Evolutionary conservation across 2,888 invertebrate species (phyloP), one percentile per base, ranked within the genome.

Genomic region (Elmis aenea): DNA sequence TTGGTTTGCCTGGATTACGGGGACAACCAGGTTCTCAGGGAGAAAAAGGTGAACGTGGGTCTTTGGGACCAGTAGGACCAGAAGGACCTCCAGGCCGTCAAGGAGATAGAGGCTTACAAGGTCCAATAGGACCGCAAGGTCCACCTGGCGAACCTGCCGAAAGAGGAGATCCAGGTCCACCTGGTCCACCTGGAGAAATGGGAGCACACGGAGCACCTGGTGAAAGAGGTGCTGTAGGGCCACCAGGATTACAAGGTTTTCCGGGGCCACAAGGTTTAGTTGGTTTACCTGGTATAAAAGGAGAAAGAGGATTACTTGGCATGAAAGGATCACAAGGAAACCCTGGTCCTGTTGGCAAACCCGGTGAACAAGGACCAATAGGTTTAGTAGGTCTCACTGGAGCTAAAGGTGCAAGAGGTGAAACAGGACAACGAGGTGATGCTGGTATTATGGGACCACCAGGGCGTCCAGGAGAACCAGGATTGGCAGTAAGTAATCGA

Each of bases 101-200:
- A 53, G 68, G 89, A 43, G 85, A 86, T 56, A 78, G 86, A 58
- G 88, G 88, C 1, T 76, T 75, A 0, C 83, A 82, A 60, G 89
- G 89, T n/a, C 74, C 76, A 9, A 65, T 83, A 12, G 88, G 88
- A 2, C 79, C 82, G 0, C 71, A 75, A 1, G 89, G 89, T 2
- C 81, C 84, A 1, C 84, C 85, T 0, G 89, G 89, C 9, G 88
- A 88, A 64, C 80, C 84, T 26, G 88, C 83, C 0, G 86, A 87
- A 62, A 70, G 86, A 54, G 87, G 88, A 11, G 86, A 86, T 54
- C 73, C 81, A 0, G 88, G 88, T 2, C 67, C 75, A 3, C 77
- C 84, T 1, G 89, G 89, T 1, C 65, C 74, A 1, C 74, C 81
- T 3, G 88, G 88, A 1, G 81, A 86, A n/a, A 66, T 75, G 1